These are phyloP conservation scores for Cardiocondyla obscurior DNA, from an alignment of 1,140 invertebrate species.

Conservation along the genomic window DNA sequence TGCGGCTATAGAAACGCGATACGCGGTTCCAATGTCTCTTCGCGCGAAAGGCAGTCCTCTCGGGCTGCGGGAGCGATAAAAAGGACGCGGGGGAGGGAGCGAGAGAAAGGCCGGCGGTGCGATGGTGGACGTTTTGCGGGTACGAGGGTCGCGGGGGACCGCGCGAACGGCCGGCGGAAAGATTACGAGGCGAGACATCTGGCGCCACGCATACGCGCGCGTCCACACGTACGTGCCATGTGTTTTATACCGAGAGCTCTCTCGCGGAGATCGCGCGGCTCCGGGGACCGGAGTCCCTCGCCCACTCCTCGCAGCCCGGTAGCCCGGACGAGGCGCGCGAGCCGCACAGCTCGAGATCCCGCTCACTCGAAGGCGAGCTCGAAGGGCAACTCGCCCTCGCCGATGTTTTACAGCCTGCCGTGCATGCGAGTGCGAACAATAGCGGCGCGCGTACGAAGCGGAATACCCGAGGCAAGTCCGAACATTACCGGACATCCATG, in stretches of 20 bases:
- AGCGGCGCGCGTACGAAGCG: not conserved
- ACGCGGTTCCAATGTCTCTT: constrained; percentile 62
- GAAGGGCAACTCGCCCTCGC: constrained; percentile 25
- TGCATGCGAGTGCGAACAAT: constrained; percentile 23
- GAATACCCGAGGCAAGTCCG: not conserved
- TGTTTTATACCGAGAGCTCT: constrained; percentile 40
- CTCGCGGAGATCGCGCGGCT: constrained; percentile 17
- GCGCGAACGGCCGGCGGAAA: constrained; percentile 58
- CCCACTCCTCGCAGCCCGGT: constrained; percentile 4
- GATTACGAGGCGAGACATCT: constrained; percentile 74
- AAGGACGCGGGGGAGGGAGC: not conserved
- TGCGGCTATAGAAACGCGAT: constrained; percentile 68
- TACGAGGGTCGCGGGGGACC: not conserved
- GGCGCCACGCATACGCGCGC: constrained; percentile 62
- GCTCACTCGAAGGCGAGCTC: constrained; percentile 10
- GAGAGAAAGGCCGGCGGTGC: constrained; percentile 13
- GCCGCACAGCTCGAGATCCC: not conserved
- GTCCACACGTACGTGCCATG: constrained; percentile 24
- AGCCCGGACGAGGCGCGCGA: constrained; percentile 17
- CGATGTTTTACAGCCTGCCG: not conserved
- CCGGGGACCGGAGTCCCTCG: not conserved
- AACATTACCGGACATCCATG: not conserved
- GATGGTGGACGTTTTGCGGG: constrained; percentile 30
- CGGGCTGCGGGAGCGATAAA: constrained; percentile 25
- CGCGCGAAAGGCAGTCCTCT: constrained; percentile 20